Conservation (phyloP, 2,888 invertebrate species). For the Leptarthrus brevirostris region DNA sequence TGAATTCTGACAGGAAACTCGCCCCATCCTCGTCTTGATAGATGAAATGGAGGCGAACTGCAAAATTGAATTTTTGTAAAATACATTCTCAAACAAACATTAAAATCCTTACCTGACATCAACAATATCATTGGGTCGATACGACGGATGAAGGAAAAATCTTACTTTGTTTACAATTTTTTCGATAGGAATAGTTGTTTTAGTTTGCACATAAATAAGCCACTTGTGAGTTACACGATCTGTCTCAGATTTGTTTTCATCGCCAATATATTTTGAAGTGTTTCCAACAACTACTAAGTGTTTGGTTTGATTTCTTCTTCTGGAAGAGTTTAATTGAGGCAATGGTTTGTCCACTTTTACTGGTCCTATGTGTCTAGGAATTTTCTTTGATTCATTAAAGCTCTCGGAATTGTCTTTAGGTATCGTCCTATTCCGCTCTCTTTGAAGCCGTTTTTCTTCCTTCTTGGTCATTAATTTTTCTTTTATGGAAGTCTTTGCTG, state of each 20-base stretch:
- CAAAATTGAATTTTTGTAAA: slow-evolving; percentile 10
- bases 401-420: not conserved
- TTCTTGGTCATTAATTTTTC: slow-evolving; percentile 60
- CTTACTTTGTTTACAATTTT: slow-evolving; percentile 78
- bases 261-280: slow-evolving; percentile 84
- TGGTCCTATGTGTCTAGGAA: slow-evolving; percentile 67
- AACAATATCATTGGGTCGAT: slow-evolving; percentile 86
- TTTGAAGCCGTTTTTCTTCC: slow-evolving; percentile 36
- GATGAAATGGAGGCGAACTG: slow-evolving; percentile 83
- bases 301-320: slow-evolving; percentile 70
- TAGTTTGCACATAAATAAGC: slow-evolving; percentile 87
- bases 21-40: slow-evolving; percentile 90
- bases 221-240: slow-evolving; percentile 84
- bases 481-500: slow-evolving; percentile 64
- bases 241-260: slow-evolving; percentile 75
- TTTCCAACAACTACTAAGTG: slow-evolving; percentile 74
- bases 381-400: slow-evolving; percentile 54
- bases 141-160: slow-evolving; percentile 86
- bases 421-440: not conserved
- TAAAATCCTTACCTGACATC: slow-evolving; percentile 76
- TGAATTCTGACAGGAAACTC: slow-evolving; percentile 88
- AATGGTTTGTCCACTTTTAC: slow-evolving; percentile 63
- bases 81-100: not conserved
- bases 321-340: slow-evolving; percentile 68
- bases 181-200: slow-evolving; percentile 72